These are phyloP conservation scores for Vipera ursinii DNA, from an alignment of 2,797 vertebrate species.

Conservation along the genomic window DNA sequence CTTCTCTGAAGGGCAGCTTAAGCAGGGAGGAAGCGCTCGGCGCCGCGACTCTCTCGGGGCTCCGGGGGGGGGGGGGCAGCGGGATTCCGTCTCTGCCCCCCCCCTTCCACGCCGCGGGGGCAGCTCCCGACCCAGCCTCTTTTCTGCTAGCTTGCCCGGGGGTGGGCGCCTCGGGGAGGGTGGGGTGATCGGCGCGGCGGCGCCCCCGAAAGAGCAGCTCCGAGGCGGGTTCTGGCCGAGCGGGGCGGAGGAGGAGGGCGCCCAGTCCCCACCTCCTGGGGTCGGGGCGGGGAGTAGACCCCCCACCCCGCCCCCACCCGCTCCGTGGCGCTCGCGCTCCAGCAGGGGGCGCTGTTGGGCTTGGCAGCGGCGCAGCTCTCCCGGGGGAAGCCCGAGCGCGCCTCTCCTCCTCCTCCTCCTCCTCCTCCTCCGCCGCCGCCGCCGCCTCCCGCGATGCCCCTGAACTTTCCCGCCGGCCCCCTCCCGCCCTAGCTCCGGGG, in stretches of 20 bases:
- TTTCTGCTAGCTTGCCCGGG: neutral
- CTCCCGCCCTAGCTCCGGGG: conserved; percentile 24
- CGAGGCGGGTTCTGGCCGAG: neutral
- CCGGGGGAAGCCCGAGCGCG: conserved; percentile 4
- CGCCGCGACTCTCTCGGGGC: no score
- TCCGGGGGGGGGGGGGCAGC: no score
- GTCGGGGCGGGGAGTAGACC: neutral
- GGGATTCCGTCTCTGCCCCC: neutral
- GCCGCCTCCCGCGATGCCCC: neutral
- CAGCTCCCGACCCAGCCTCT: neutral
- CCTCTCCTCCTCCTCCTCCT: neutral
- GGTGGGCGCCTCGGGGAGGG: neutral
- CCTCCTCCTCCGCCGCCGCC: neutral
- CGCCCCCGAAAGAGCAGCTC: neutral
- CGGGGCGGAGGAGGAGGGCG: neutral
- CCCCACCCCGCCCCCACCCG: neutral
- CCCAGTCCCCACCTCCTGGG: neutral
- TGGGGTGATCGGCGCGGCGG: neutral
- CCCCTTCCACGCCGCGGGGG: neutral
- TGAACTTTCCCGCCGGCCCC: conserved; percentile 28
- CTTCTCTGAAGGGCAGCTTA: neutral
- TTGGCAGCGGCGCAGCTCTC: neutral
- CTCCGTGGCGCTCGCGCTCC: neutral
- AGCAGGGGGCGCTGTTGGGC: conserved; percentile 24
- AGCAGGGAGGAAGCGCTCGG: neutral